Conservation (phyloP, 2,113 vertebrate genomes). For the Chlamydotis undulata region DNA sequence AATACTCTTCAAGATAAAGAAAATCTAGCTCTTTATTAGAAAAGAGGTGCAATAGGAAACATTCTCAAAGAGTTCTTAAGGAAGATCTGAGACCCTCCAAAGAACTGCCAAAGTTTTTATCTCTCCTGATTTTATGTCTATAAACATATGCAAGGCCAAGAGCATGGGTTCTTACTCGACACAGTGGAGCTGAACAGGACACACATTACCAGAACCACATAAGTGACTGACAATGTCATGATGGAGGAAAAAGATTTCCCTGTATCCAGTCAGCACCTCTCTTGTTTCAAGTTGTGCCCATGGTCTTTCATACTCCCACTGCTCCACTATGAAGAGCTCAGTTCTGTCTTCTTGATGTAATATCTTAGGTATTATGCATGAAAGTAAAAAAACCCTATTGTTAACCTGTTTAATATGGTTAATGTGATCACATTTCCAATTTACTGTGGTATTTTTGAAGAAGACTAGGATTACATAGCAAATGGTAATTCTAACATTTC, state of each 20-base stretch:
- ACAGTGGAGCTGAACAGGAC: not conserved
- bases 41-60: not conserved
- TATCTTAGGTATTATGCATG: not conserved
- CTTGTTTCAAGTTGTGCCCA: not conserved
- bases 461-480: not conserved
- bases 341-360: not conserved
- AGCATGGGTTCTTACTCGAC: not conserved
- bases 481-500: not conserved
- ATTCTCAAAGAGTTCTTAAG: not conserved
- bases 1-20: not conserved
- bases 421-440: not conserved
- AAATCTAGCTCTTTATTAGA: not conserved
- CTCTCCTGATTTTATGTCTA: not conserved
- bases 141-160: not conserved
- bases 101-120: not conserved
- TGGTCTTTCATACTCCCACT: not conserved
- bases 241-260: not conserved
- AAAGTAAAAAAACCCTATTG: not conserved
- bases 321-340: not conserved
- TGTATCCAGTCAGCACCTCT: not conserved
- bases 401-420: not conserved
- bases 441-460: not conserved
- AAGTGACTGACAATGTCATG: not conserved
- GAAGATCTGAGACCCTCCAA: not conserved
- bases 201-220: not conserved